Percentiles rank a stretch among this genome's conserved stretches.
Conservation (phyloP, 92 coral and sea anemone genomes). For the Anthopleura xanthogrammica region DNA sequence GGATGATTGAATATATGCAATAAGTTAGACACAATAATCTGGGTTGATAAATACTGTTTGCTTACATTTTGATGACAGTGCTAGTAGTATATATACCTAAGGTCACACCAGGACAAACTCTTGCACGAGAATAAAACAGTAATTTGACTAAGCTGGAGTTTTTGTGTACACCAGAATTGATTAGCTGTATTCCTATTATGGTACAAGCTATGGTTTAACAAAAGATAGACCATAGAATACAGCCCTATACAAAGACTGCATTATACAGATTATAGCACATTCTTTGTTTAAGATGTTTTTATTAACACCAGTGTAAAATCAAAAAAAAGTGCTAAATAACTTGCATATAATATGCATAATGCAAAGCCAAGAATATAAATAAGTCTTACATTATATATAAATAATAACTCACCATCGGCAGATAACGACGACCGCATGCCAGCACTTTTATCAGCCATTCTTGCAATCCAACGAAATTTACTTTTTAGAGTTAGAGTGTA, state of each 20-base stretch:
- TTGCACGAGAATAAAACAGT: too few relatives aligned
- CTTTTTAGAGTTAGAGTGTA: not conserved
- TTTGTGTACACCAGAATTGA: not conserved
- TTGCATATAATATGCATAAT: not conserved
- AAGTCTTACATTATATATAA: too few relatives aligned
- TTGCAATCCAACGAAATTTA: not conserved
- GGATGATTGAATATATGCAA: too few relatives aligned
- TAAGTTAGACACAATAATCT: too few relatives aligned
- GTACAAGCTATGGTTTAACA: not conserved
- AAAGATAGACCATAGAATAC: not conserved
- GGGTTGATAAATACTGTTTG: too few relatives aligned
- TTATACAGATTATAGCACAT: not conserved
- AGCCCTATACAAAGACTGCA: not conserved
- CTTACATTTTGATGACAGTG: too few relatives aligned
- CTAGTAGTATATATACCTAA: too few relatives aligned
- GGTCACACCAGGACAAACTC: too few relatives aligned
- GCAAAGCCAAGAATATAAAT: not conserved
- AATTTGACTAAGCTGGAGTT: too few relatives aligned
- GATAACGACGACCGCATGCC: constrained; percentile 35
- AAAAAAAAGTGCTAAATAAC: not conserved
- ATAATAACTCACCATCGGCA: constrained; percentile 41
- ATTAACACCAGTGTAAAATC: not conserved
- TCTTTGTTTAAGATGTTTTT: not conserved
- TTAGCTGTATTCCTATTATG: not conserved
- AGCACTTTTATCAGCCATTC: constrained; percentile 47